These are phyloP conservation scores for Samia ricini DNA, from an alignment of 1,140 invertebrate genomes.

Conservation along the genomic window DNA sequence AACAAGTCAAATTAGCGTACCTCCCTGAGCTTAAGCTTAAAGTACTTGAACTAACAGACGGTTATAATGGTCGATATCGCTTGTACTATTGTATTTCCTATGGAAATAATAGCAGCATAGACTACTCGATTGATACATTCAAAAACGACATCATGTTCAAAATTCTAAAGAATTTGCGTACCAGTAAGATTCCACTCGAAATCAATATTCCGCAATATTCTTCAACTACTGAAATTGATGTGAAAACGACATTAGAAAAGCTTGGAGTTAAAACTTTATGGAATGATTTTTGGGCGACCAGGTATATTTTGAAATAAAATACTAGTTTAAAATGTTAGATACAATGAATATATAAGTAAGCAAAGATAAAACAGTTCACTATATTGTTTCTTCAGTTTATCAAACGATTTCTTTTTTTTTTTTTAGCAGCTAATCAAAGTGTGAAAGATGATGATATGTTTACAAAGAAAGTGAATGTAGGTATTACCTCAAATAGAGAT, in stretches of 20 bases:
- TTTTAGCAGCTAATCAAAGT: too few species aligned
- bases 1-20: slow-evolving; percentile 15
- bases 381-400: too few species aligned
- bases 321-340: too few species aligned
- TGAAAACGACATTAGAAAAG: slow-evolving; percentile 12
- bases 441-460: too few species aligned
- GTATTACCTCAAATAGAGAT: too few species aligned
- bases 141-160: slow-evolving; percentile 9
- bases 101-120: slow-evolving; percentile 1
- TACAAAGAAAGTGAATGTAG: too few species aligned
- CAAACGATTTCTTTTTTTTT: too few species aligned
- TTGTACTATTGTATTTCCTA: slow-evolving; percentile 10
- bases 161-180: slow-evolving; percentile 1
- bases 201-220: slow-evolving; percentile 12
- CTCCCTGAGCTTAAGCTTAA: slow-evolving; percentile 11
- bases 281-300: slow-evolving; percentile 15
- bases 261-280: slow-evolving; percentile 8
- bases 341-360: too few species aligned
- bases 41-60: slow-evolving; percentile 17
- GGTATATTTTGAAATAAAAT: too few species aligned
- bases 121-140: slow-evolving; percentile 1
- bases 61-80: slow-evolving; percentile 12
- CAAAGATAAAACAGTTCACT: too few species aligned
- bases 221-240: slow-evolving; percentile 10
- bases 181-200: slow-evolving; percentile 14